Conservation (phyloP, 2,888 invertebrate species). For the Frankliniella intonsa region DNA sequence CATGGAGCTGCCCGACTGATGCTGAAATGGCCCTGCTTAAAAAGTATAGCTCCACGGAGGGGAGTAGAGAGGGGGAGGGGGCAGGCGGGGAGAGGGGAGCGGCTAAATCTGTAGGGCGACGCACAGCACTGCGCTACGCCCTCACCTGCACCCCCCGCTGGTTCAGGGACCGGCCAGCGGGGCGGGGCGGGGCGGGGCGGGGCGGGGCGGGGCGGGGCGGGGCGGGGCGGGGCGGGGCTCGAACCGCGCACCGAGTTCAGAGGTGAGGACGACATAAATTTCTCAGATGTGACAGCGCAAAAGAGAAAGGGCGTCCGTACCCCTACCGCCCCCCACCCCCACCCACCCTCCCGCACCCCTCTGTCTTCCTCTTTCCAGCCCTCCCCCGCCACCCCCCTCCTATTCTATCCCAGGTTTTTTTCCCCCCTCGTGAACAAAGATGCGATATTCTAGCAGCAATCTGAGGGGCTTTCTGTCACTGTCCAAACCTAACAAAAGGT, state of each 20-base stretch:
- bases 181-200: neutral
- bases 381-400: neutral
- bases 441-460: constrained; percentile 14
- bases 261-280: constrained; percentile 17
- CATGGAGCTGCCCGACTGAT: neutral
- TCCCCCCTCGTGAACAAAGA: neutral
- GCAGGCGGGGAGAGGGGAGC: no score
- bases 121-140: no score
- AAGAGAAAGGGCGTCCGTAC: neutral
- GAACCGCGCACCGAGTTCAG: neutral
- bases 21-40: no score
- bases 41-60: no score
- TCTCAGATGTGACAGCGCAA: neutral
- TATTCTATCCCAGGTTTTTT: neutral
- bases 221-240: neutral
- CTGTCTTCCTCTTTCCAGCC: neutral
- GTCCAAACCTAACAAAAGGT: neutral
- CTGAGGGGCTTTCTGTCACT: constrained; percentile 23
- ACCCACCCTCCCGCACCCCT: neutral
- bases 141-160: no score
- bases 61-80: no score
- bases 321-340: neutral
- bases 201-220: neutral
- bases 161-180: no score
- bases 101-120: no score